A percentile compares a stretch with the other conserved stretches of the same genome.
phyloP scores from a whole-genome alignment of 2,113 vertebrate species.

The Lichenostomus cassidix region DNA sequence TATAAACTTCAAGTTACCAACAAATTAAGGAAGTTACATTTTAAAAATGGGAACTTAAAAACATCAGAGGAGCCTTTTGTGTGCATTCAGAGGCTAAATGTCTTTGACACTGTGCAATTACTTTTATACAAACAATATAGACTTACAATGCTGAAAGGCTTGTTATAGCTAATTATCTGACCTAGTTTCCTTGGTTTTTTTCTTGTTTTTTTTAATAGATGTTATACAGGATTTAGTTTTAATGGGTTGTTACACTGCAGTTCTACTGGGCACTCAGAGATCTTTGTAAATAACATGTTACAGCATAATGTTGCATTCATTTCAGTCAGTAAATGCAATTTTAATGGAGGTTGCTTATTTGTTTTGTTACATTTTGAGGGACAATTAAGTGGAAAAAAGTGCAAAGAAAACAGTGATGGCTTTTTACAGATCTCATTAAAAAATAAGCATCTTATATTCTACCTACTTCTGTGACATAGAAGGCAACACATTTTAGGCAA shows the following conservation, averaged over 20 bases:
- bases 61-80: neutral
- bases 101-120: neutral
- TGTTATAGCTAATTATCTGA: constrained; percentile 18
- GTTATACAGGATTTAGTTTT: constrained; percentile 10
- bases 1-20: neutral
- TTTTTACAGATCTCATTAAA: neutral
- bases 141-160: neutral
- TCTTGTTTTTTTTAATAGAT: neutral
- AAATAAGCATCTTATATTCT: neutral
- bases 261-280: neutral
- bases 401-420: neutral
- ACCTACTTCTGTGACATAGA: neutral
- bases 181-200: neutral
- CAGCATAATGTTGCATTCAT: neutral
- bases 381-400: neutral
- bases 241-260: constrained; percentile 14
- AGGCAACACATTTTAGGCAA: neutral
- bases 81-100: neutral
- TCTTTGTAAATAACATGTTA: constrained; percentile 7
- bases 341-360: neutral
- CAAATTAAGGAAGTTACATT: neutral
- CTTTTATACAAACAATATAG: neutral
- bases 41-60: neutral
- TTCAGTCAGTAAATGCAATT: neutral
- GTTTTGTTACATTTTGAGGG: neutral